These are phyloP conservation scores for Arenaria interpres DNA, from an alignment of 2,113 vertebrate species.

Conservation along the genomic window DNA sequence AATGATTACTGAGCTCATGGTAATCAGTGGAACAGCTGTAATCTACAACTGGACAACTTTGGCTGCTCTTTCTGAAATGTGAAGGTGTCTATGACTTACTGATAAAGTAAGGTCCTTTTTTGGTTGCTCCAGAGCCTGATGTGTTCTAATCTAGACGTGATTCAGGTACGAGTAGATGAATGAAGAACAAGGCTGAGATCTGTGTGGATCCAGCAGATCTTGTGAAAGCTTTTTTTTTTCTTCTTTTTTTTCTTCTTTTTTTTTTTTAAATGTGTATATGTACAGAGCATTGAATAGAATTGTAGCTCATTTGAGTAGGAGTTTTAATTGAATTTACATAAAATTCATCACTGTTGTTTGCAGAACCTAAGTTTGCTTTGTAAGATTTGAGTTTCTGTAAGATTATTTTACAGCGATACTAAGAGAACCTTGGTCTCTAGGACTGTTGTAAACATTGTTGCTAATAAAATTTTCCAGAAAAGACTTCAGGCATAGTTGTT, in stretches of 20 bases:
- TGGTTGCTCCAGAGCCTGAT: not conserved
- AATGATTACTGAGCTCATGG: not conserved
- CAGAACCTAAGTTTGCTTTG: constrained; percentile 22
- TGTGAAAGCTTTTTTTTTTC: not conserved
- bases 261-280: not conserved
- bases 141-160: not conserved
- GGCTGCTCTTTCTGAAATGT: not conserved
- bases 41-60: not conserved
- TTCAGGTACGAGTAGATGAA: not conserved
- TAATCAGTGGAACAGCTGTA: not conserved
- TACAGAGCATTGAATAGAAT: not conserved
- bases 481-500: constrained; percentile 53
- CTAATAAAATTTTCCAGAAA: constrained; percentile 59
- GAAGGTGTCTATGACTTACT: not conserved
- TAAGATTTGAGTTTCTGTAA: constrained; percentile 18
- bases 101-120: not conserved
- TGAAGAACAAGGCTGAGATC: not conserved
- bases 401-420: constrained; percentile 14
- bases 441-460: not conserved
- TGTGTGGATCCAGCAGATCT: not conserved
- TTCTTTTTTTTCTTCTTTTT: no score
- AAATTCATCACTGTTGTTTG: not conserved
- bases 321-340: not conserved
- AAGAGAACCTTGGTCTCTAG: not conserved
- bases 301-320: not conserved